Evolutionary conservation across 2,888 invertebrate genomes (phyloP), one percentile per base, ranked within the genome.

Genomic region (Lacanobia oleracea): DNA sequence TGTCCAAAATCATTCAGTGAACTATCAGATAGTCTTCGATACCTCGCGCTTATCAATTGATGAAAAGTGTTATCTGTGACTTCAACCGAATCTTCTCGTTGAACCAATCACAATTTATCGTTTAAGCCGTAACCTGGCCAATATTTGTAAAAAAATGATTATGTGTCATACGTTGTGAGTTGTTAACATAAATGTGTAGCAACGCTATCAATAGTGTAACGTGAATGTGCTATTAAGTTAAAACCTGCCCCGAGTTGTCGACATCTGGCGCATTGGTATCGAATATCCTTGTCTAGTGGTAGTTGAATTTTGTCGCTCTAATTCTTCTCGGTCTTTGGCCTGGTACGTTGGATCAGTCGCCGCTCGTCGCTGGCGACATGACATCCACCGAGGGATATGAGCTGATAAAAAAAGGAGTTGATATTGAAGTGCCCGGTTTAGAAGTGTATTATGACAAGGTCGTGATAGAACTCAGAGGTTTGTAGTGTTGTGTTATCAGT

Each of bases 371-470:
- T 89, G 92, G 91, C 90, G 94, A 93, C 90, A 96, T 96, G 96
- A 93, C 96, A 89, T 93, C 94, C 87, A 93, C 96, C 70, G 95
- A 96, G 91, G 95, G 96, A 79, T 96, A 96, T 91, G 95, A 95
- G 87, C 92, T 96, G 85, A 96, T 96, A 87, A 94, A 94, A 89
- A 92, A 91, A 84, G 96, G 96, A 65, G 93, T 96, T 27, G 95
- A 95, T 82, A 94, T 95, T 33, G 96, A 96, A 89, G 96, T 96
- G 88, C 96, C 96, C 5, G 96, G 96, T 53, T 90, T 96, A 86
- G 96, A 96, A 75, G 91, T 93, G 79, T 97, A 96, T 89, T 97
- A 96, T 89, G 97, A 97, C 87, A 96, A 96, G 92, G 96, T 96
- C 72, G 96, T 97, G 75, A 85, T 92, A 78, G 96, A 97, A 89